Evolutionary conservation across 1,140 invertebrate genomes (phyloP), one percentile per base, ranked within the genome.

Genomic region (Drosophila tristis): DNA sequence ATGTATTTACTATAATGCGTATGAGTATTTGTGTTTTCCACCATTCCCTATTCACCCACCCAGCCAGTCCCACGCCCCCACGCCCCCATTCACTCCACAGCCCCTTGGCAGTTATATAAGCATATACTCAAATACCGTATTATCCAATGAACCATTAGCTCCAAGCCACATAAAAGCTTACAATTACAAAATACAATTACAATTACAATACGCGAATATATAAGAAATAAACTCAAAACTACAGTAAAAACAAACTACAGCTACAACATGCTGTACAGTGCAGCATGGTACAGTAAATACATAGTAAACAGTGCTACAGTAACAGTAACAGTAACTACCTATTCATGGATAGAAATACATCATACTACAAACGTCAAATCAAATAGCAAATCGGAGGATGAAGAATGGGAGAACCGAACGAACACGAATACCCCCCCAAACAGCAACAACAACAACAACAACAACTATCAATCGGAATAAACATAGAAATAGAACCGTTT

Each of bases 81-180:
- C 55, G 11, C 0, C 13, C 50, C 25, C 9, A 47, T 49, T 35
- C 35, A 39, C 11, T 39, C 35, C 9, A 39, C 35, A 57, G 58
- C 25, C 59, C 65, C 39, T 71, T 61, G 43, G 57, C 56, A 84
- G 60, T 64, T 64, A 58, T 70, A 77, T 63, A 80, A 61, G 51
- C 70, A 78, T 77, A 63, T 77, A 63, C 54, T 54, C 55, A 39
- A 64, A 45, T 49, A 60, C 49, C 57, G 66, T 80, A 76, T 79
- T 84, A 84, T 80, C 80, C 78, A 86, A 86, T 87, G 65, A 87
- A 78, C 77, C 70, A 82, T 87, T 86, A 86, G 82, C 82, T 86
- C 82, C 82, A 86, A 86, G 82, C 82, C 78, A 81, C 78, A 87
- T 63, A 85, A 75, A 74, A 72, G 78, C 78, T 86, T 87, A 87